Percentiles rank a stretch among this genome's conserved stretches.
phyloP scores from a whole-genome alignment of 2,888 invertebrate genomes.

The Cotesia congregata region DNA sequence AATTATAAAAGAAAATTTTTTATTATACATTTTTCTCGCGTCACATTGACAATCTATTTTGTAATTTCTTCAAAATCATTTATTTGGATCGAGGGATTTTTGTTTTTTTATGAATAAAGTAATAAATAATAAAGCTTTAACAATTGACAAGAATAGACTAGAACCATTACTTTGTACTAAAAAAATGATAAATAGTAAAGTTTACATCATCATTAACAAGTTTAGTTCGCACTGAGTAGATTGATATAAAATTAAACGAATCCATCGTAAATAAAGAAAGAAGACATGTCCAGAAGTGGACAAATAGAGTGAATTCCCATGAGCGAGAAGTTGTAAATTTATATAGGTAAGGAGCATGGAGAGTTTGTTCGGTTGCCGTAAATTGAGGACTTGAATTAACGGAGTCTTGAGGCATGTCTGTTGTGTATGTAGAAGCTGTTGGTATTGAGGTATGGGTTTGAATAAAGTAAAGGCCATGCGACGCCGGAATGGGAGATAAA shows the following conservation, averaged over 20 bases:
- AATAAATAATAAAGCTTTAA: too few relatives aligned
- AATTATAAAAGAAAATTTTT: background rate
- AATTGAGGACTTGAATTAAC: slow-evolving; percentile 51
- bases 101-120: too few relatives aligned
- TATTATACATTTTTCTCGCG: background rate
- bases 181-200: too few relatives aligned
- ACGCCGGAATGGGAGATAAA: background rate
- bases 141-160: too few relatives aligned
- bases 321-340: slow-evolving; percentile 19
- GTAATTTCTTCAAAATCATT: background rate
- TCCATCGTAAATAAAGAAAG: background rate
- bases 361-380: slow-evolving; percentile 30
- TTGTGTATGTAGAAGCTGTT: slow-evolving; percentile 12
- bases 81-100: too few relatives aligned
- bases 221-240: background rate
- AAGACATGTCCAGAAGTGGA: background rate
- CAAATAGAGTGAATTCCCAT: slow-evolving; percentile 21
- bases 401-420: slow-evolving; percentile 34
- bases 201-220: slow-evolving; percentile 17
- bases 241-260: background rate
- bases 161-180: too few relatives aligned
- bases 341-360: background rate
- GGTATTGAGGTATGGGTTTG: background rate
- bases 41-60: background rate
- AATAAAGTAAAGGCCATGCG: slow-evolving; percentile 2